These are phyloP conservation scores for Alsophila aescularia DNA, from an alignment of 2,888 invertebrate genomes.

Conservation along the genomic window DNA sequence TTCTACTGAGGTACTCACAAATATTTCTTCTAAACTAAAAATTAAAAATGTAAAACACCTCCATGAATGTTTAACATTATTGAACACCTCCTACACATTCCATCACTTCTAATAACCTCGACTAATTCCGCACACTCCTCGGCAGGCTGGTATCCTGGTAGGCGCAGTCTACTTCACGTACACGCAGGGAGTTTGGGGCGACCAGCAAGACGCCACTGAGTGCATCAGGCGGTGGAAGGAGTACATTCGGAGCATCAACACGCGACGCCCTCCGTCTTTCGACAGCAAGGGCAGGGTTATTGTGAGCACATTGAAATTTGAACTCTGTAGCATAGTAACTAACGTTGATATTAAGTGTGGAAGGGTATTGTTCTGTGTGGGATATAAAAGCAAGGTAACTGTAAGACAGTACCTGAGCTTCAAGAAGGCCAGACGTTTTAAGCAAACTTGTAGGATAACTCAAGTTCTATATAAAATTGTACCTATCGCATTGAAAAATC, in stretches of 20 bases:
- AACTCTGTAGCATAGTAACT: not conserved
- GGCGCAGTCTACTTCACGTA: constrained; percentile 76
- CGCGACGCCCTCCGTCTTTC: constrained; percentile 70
- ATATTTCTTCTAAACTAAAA: not conserved
- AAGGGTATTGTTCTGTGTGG: not conserved
- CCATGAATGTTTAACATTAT: constrained; percentile 46
- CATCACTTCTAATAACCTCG: constrained; percentile 51
- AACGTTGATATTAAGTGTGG: constrained; percentile 6
- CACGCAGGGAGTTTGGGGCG: constrained; percentile 78
- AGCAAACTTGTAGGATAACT: not conserved
- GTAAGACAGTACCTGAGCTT: constrained; percentile 5
- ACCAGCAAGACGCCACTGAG: constrained; percentile 73
- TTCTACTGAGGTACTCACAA: too few relatives aligned
- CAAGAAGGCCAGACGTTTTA: not conserved
- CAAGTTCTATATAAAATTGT: too few relatives aligned
- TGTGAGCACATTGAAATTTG: constrained; percentile 53
- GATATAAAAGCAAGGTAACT: constrained; percentile 1
- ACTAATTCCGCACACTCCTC: constrained; percentile 40
- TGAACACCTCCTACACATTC: constrained; percentile 43
- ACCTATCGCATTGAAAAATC: too few relatives aligned
- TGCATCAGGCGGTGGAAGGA: constrained; percentile 74
- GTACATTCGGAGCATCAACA: constrained; percentile 71
- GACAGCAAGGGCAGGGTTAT: constrained; percentile 72
- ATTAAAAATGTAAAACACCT: constrained; percentile 31
- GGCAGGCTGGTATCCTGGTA: constrained; percentile 74